phyloP scores from a whole-genome alignment of 2,113 vertebrate genomes.

The Heloderma charlesbogerti region DNA sequence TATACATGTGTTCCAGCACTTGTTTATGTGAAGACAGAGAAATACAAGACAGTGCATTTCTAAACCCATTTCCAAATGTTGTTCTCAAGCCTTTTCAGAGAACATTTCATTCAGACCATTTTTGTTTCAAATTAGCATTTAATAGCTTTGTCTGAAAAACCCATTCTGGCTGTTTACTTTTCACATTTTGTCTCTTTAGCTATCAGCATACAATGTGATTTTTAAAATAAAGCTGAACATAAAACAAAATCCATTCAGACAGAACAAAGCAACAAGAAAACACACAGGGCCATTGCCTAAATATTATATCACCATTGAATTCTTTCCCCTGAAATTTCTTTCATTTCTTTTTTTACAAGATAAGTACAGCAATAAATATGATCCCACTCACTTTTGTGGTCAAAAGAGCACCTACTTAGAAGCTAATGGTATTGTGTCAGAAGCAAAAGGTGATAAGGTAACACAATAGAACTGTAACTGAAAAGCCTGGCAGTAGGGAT shows the following conservation, averaged over 20 bases:
- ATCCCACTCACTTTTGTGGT: neutral
- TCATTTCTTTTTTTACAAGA: neutral
- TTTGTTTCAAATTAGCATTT: conserved; percentile 20
- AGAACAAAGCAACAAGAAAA: neutral
- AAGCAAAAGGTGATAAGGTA: neutral
- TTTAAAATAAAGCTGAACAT: neutral
- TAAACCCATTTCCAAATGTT: neutral
- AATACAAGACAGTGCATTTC: neutral
- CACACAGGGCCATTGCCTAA: neutral
- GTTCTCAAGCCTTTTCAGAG: neutral
- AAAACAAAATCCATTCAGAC: neutral
- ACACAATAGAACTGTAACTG: neutral
- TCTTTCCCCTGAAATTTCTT: neutral
- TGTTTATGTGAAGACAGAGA: neutral
- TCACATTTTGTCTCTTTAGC: neutral
- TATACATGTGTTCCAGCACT: fast-evolving
- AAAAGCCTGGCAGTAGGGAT: too few species aligned
- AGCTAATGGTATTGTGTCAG: neutral
- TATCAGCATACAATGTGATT: neutral
- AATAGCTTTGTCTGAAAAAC: neutral
- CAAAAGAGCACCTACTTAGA: neutral
- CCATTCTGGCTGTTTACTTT: neutral
- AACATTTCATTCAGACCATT: neutral
- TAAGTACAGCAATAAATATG: neutral
- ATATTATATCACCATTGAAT: neutral